These are phyloP conservation scores for Lagopus leucura DNA, from an alignment of 2,113 vertebrate genomes.

Conservation along the genomic window DNA sequence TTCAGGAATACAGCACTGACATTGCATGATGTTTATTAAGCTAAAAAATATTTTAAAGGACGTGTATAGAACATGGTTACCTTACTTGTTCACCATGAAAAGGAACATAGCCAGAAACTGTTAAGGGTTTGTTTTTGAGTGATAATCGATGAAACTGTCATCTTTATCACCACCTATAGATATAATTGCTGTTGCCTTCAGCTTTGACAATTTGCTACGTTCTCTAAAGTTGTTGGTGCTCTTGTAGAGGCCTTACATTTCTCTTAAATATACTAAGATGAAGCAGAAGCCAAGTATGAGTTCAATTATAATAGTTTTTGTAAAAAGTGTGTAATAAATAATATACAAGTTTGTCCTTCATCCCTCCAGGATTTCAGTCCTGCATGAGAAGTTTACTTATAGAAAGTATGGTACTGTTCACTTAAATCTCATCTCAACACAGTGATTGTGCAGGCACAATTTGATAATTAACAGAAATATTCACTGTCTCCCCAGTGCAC, in stretches of 20 bases:
- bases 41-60: neutral
- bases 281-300: neutral
- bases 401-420: neutral
- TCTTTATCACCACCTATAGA: neutral
- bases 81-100: neutral
- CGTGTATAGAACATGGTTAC: neutral
- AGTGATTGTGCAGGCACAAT: neutral
- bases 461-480: neutral
- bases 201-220: neutral
- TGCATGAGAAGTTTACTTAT: neutral
- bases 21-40: accelerated
- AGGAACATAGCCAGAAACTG: neutral
- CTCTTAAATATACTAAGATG: neutral
- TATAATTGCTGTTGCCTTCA: neutral
- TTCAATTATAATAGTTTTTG: neutral
- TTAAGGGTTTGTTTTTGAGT: neutral
- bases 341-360: neutral
- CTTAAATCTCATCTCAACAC: neutral
- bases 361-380: neutral
- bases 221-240: neutral
- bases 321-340: neutral
- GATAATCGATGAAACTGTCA: neutral
- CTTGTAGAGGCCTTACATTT: neutral
- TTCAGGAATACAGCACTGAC: neutral
- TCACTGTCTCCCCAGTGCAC: neutral